Base-by-base conservation (phyloP, 1,140 invertebrate species). In the Teleopsis dalmanni region DNA sequence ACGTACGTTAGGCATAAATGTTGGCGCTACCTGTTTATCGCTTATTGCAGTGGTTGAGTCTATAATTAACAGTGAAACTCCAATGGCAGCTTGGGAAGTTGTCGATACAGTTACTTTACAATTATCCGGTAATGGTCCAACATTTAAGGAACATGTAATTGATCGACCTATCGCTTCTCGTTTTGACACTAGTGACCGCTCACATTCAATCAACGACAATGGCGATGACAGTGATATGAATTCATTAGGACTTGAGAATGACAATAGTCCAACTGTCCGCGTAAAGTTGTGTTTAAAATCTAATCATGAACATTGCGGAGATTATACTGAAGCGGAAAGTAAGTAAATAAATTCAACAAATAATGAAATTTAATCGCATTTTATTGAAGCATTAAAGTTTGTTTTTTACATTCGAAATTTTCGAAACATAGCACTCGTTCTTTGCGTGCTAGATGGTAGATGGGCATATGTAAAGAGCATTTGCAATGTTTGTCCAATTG, bases 311-410 rank as follows among this genome's bases (percentile, higher is more conserved):
- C 84, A 85, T 51, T 93, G 90, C 65, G 87, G 88, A 25, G 85
- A 89, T 25, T 87, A 86, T 68, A 78, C 80, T 3, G 82, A 85
- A 62, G 87, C 88, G 22, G 82, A 88, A 58, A 82, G 86, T 89
- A 72, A 87, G 84, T 81, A 53, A 19, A 11, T 2, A 2, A 45
- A 8, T 22, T n/a, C 18, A 37, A 37, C n/a, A n/a, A 19, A 31
- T n/a, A 31, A 37, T 18, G 8, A 2, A 18, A 14, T 16, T 36
- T 18, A 1, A 36, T 10, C n/a, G n/a, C n/a, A n/a, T n/a, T 7
- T 25, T 25, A 46, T 14, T 13, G 36, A 38, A 33, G 25, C 11
- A 27, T 21, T 22, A 29, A 38, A 31, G 41, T 14, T 26, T 26
- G 34, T 16, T 10, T 19, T 18, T 11, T 40, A 14, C 16, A 21